A percentile compares a stretch with the other conserved stretches of the same genome.
These are phyloP conservation scores for Cottoperca gobio DNA, from an alignment of 2,797 vertebrate genomes.

Conservation along the genomic window DNA sequence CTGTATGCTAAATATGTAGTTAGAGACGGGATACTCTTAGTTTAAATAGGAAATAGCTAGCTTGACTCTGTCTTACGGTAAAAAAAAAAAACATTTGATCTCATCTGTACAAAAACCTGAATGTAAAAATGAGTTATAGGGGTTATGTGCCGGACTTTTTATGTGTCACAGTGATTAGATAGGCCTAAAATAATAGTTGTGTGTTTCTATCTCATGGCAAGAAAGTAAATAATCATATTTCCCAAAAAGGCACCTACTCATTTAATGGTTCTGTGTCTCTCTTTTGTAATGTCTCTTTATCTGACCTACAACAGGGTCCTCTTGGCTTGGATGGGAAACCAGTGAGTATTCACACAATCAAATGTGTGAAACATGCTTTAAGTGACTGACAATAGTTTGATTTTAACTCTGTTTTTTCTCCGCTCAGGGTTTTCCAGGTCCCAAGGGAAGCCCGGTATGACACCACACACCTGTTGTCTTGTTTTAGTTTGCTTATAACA, in stretches of 20 bases:
- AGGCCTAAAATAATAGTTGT: too few species aligned
- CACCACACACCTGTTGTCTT: constrained; percentile 29
- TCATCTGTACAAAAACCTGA: not conserved
- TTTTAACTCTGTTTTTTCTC: constrained; percentile 36
- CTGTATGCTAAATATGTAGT: not conserved
- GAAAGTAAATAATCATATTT: constrained; percentile 12
- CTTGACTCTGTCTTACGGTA: not conserved
- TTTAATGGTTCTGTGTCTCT: constrained; percentile 17
- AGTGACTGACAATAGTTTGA: constrained; percentile 5
- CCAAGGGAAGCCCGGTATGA: constrained; percentile 85
- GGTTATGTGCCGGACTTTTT: not conserved
- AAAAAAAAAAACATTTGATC: not conserved
- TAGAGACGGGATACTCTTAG: not conserved
- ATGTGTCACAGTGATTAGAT: not conserved
- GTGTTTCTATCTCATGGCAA: not conserved
- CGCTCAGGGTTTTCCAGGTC: constrained; percentile 81
- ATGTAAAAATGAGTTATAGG: not conserved
- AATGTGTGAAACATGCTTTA: constrained; percentile 1
- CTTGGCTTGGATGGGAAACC: constrained; percentile 97
- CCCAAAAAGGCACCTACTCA: not conserved
- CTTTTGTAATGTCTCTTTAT: constrained; percentile 34
- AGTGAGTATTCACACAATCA: constrained; percentile 86
- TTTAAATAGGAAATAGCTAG: not conserved
- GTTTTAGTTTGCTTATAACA: constrained; percentile 24
- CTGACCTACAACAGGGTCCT: constrained; percentile 87